Percentiles rank a stretch among this genome's conserved stretches.
Evolutionary conservation across 2,113 vertebrate genomes (phyloP).

Genomic region (Semicossyphus pulcher): DNA sequence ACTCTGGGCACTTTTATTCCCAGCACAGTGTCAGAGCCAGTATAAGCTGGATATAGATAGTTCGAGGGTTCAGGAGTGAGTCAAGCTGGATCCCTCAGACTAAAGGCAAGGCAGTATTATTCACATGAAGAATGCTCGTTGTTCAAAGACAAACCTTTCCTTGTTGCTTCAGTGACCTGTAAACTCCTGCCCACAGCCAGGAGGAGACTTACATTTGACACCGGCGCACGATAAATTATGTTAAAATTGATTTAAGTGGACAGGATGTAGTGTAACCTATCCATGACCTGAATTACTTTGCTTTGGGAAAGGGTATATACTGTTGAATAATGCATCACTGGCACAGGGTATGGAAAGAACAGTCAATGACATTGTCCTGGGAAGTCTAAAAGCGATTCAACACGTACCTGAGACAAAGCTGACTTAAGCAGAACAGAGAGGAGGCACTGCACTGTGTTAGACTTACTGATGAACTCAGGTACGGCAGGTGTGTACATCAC

Average conservation of each 20-base stretch:
- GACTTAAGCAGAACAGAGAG: slow-evolving; percentile 1
- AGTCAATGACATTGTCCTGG: slow-evolving; percentile 22
- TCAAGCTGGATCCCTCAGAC: background rate
- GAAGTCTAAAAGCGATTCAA: slow-evolving; percentile 27
- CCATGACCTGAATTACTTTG: slow-evolving; percentile 17
- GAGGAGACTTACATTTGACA: slow-evolving; percentile 12
- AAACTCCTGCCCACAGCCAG: slow-evolving; percentile 2
- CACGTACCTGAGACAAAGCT: slow-evolving; percentile 6
- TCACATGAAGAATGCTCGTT: background rate
- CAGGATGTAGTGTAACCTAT: slow-evolving; percentile 24
- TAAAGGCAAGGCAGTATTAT: background rate
- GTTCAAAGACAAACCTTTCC: slow-evolving; percentile 10
- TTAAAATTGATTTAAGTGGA: slow-evolving; percentile 35
- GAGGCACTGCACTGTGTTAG: background rate
- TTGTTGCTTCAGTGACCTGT: slow-evolving; percentile 16
- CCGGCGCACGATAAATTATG: slow-evolving; percentile 19
- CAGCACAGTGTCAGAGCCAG: background rate
- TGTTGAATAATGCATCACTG: slow-evolving; percentile 60
- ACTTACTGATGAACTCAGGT: background rate
- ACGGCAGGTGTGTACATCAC: background rate
- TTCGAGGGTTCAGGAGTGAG: background rate
- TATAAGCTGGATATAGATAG: background rate
- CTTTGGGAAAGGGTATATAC: slow-evolving; percentile 4
- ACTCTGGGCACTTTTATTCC: background rate
- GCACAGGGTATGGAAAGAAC: slow-evolving; percentile 34